A percentile compares a stretch with the other conserved stretches of the same genome.
These are phyloP conservation scores for Lithodes maja DNA, from an alignment of 2,888 invertebrate genomes.

Conservation along the genomic window DNA sequence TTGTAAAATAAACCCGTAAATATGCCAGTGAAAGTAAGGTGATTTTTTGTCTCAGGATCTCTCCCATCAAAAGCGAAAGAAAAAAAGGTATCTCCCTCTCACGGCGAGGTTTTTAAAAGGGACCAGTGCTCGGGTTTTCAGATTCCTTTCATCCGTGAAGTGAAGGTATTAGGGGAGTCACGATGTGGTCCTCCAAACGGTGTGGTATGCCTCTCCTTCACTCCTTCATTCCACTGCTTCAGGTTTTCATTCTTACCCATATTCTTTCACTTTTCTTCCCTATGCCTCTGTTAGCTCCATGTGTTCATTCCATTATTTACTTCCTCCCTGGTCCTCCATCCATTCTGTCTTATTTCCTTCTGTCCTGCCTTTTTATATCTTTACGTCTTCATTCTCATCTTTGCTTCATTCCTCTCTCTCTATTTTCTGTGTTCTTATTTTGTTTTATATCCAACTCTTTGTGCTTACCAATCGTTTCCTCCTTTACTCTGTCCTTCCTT, in stretches of 20 bases:
- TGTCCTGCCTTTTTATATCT: not conserved
- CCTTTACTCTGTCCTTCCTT: too few relatives aligned
- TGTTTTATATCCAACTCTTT: not conserved
- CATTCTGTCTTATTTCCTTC: too few relatives aligned
- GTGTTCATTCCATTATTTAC: not conserved
- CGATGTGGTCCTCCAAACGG: conserved; percentile 14
- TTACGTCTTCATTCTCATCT: not conserved
- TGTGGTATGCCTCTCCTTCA: not conserved
- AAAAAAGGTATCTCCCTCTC: not conserved
- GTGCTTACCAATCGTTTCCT: too few relatives aligned
- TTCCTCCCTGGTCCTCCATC: not conserved
- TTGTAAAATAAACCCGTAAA: too few relatives aligned
- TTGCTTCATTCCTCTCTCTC: not conserved
- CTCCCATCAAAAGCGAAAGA: not conserved
- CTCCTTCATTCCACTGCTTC: not conserved
- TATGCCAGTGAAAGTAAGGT: too few relatives aligned
- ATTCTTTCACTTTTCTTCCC: too few relatives aligned
- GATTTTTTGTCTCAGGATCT: not conserved
- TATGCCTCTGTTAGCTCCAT: too few relatives aligned
- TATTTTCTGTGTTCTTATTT: not conserved
- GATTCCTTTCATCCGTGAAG: conserved; percentile 10
- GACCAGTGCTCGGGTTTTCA: not conserved
- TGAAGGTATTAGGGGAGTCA: conserved; percentile 40
- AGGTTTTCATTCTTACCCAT: too few relatives aligned
- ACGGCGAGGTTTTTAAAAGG: not conserved